Conservation (phyloP, 2,888 invertebrate species). For the Lasioglossum calceatum region DNA sequence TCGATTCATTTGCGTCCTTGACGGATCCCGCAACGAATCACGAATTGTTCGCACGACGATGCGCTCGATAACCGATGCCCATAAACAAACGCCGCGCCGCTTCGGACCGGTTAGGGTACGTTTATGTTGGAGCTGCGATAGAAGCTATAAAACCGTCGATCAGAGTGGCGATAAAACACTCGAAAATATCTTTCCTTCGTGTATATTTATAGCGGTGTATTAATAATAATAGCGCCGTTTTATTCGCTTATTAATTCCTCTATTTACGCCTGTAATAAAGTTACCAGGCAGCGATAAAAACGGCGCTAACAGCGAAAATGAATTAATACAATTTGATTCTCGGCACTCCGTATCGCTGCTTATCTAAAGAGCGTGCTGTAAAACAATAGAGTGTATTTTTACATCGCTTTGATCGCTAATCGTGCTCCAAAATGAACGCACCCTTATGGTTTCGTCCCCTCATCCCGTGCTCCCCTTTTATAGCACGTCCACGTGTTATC, state of each 20-base stretch:
- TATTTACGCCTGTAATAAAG: not conserved
- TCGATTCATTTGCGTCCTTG: slow-evolving; percentile 18
- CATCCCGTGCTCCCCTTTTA: not conserved
- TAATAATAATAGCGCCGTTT: not conserved
- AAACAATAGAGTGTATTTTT: not conserved
- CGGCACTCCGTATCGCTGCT: not conserved
- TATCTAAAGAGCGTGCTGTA: not conserved
- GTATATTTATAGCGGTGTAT: not conserved
- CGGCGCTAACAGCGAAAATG: not conserved
- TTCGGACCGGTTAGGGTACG: slow-evolving; percentile 74
- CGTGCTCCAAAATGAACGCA: not conserved
- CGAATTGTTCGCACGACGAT: slow-evolving; percentile 45
- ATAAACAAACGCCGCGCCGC: slow-evolving; percentile 72
- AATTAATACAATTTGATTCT: not conserved
- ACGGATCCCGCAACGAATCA: slow-evolving; percentile 17
- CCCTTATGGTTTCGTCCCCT: not conserved
- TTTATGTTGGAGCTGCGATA: slow-evolving; percentile 18
- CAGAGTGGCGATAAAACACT: not conserved
- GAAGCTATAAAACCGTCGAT: slow-evolving; percentile 57
- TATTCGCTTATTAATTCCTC: not conserved
- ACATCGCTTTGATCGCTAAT: not conserved
- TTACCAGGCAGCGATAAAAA: not conserved
- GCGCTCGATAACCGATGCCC: slow-evolving; percentile 76
- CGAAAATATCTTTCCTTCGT: not conserved
- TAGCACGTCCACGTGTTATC: slow-evolving; percentile 52